Conservation (phyloP, 1,140 invertebrate genomes). For the Hylaeus volcanicus region DNA sequence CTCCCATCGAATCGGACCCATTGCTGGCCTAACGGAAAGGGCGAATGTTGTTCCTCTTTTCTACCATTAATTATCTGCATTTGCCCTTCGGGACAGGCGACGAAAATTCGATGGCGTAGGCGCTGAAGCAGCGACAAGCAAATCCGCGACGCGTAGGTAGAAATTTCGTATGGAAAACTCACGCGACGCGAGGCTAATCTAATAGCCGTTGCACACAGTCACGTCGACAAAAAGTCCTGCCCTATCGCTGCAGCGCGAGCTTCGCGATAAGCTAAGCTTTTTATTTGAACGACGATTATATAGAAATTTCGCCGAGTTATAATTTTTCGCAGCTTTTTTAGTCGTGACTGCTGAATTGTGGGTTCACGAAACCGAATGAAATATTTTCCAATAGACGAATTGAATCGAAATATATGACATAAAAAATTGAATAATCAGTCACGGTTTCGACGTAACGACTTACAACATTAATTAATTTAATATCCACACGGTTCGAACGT, state of each 20-base stretch:
- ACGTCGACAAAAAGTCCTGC: not conserved
- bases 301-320: not conserved
- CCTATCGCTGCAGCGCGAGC: not conserved
- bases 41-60: too few relatives aligned
- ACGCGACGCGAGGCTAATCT: not conserved
- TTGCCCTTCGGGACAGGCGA: too few relatives aligned
- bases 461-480: constrained; percentile 3
- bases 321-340: constrained; percentile 5
- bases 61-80: too few relatives aligned
- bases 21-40: too few relatives aligned
- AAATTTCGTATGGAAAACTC: not conserved
- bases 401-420: too few relatives aligned
- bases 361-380: not conserved
- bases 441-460: not conserved
- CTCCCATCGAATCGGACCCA: too few relatives aligned
- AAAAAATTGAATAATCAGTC: not conserved
- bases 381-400: too few relatives aligned
- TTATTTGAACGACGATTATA: not conserved
- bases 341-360: not conserved
- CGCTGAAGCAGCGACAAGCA: not conserved
- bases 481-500: not conserved
- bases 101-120: not conserved
- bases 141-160: not conserved
- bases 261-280: not conserved
- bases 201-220: constrained; percentile 9